Evolutionary conservation across 2,797 vertebrate genomes (phyloP), one percentile per base, ranked within the genome.

Genomic region (Pterois miles): DNA sequence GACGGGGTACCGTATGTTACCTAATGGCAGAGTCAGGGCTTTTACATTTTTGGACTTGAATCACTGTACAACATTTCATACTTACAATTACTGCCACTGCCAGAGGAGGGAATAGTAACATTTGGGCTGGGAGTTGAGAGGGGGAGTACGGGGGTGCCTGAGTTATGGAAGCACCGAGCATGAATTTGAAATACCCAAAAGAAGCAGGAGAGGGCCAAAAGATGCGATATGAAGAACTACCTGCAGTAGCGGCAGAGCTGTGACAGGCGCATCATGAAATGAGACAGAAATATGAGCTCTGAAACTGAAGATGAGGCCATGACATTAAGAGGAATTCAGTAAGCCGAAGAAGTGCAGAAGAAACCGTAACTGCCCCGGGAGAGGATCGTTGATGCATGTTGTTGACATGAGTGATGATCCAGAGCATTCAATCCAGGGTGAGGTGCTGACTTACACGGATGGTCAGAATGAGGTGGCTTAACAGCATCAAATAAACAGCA

Each of bases 351-450:
- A 63, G 57, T 56, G 70, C 60, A 66, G 34, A 23, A 11, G 74
- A 80, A 83, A 82, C 65, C n/a, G 3, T 4, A 50, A 8, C 71
- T 22, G 25, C 46, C 53, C 0, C 0, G 9, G 20, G 62, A 73
- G 65, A 53, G 48, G 34, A 23, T 56, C 29, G 12, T 27, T 36
- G 46, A 54, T 46, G 71, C 60, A 9, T 52, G 58, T 59, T 40
- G 85, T 34, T 67, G 91, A 92, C 78, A 85, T 92, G 91, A 94
- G 65, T 76, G 68, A 94, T 83, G 81, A 54, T 56, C 27, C 8
- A 7, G 50, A 62, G n/a, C n/a, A n/a, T n/a, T n/a, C n/a, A 31
- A 65, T 53, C 56, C 14, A 20, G 71, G 53, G 73, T 54, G 86
- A 76, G 36, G n/a, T 10, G 52, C 64, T 65, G 74, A 74, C 10